These are phyloP conservation scores for Poeciliopsis occidentalis DNA, from an alignment of 2,113 vertebrate species.

Conservation along the genomic window DNA sequence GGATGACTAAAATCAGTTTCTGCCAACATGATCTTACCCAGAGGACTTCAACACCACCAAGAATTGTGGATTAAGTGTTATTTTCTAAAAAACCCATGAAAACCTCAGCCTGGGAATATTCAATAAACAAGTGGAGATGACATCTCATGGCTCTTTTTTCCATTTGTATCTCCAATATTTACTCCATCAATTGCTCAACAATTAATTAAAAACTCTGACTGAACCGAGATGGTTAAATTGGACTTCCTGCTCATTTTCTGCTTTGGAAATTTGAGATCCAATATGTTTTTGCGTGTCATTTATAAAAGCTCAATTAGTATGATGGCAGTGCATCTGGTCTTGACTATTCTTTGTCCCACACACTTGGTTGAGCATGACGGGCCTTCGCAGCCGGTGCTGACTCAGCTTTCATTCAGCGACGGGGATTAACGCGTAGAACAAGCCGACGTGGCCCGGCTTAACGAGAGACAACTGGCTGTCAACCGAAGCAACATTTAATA, in stretches of 20 bases:
- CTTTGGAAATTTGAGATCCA: neutral
- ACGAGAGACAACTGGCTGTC: slow-evolving; percentile 1
- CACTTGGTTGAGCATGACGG: slow-evolving; percentile 18
- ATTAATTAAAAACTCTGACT: neutral
- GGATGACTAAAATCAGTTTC: no score
- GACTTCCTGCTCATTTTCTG: neutral
- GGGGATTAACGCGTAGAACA: slow-evolving; percentile 37
- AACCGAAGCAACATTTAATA: neutral
- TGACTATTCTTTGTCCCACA: slow-evolving; percentile 22
- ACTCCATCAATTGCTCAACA: neutral
- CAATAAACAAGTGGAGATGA: no score
- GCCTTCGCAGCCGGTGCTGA: slow-evolving; percentile 33
- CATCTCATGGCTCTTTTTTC: no score
- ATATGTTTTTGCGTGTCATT: neutral
- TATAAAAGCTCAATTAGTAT: slow-evolving; percentile 18
- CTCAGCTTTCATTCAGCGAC: slow-evolving; percentile 25
- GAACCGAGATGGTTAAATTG: neutral
- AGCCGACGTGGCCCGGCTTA: slow-evolving; percentile 11
- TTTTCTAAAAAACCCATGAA: no score
- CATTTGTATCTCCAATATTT: neutral
- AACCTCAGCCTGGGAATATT: no score
- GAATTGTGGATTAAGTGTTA: no score
- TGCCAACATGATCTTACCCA: no score
- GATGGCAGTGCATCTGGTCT: slow-evolving; percentile 7
- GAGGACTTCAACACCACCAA: no score